phyloP scores from a whole-genome alignment of 2,797 vertebrate species.

The Sebastes umbrosus region DNA sequence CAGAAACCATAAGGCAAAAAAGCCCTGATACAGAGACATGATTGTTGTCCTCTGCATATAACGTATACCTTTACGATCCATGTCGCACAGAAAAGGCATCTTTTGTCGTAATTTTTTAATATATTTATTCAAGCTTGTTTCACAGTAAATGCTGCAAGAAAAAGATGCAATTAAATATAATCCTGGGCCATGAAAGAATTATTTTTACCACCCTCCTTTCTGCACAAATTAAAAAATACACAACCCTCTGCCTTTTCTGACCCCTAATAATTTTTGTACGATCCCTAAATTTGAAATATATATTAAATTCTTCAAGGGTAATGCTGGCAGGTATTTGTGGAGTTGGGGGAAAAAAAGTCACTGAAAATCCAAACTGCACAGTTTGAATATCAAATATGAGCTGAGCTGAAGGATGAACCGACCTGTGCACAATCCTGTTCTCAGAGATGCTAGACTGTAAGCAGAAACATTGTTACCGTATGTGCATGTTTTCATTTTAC shows the following conservation, averaged over 20 bases:
- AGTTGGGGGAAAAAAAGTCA: not conserved
- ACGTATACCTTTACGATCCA: not conserved
- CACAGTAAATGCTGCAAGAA: not conserved
- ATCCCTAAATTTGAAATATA: not conserved
- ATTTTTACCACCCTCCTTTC: too few species aligned
- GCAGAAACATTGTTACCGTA: slow-evolving; percentile 6
- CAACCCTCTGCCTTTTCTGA: not conserved
- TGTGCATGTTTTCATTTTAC: slow-evolving; percentile 32
- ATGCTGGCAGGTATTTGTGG: not conserved
- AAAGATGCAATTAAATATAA: not conserved
- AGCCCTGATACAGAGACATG: not conserved
- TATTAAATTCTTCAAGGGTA: not conserved
- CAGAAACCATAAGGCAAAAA: not conserved
- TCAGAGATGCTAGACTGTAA: not conserved
- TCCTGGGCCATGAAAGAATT: not conserved
- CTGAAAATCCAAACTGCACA: slow-evolving; percentile 5
- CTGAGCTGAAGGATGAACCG: slow-evolving; percentile 14
- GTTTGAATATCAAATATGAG: slow-evolving; percentile 16
- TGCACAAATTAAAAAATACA: not conserved
- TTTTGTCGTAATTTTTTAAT: not conserved
- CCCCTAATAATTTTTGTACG: not conserved
- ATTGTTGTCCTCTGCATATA: not conserved
- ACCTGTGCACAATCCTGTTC: slow-evolving; percentile 5
- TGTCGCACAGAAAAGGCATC: not conserved
- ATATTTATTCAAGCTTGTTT: not conserved